Evolutionary conservation across 2,888 invertebrate species (phyloP), one percentile per base, ranked within the genome.

Genomic region (Microchrysa polita): DNA sequence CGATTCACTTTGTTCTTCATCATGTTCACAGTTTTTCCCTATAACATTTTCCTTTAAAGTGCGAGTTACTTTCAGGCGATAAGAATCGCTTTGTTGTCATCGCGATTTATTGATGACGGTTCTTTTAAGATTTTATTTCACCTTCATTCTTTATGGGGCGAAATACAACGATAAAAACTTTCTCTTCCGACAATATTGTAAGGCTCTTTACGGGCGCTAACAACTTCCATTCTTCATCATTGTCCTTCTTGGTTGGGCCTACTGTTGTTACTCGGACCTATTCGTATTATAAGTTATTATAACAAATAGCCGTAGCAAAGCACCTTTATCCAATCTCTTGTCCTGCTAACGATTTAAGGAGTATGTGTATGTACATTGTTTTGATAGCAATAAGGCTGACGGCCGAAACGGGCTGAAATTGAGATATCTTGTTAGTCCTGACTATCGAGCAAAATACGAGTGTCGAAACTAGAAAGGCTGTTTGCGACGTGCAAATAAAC

Each of bases 21-120:
- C 27, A 7, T 34, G 27, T 2, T 34, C 27, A 5, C 42, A 7
- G 42, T 42, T 42, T 42, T 42, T 42, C 42, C 42, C 12, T 7
- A 42, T 7, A 42, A 42, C 7, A 2, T 48, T 12, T 57, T 20
- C 55, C 20, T 59, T 59, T 27, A 23, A 59, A 59, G 23, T 59
- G n/a, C n/a, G 59, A 59, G 22, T 23, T 59, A 59, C 14, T 27
- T 59, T 23, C 23, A 5, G 4, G 27, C 22, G 59, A 59, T 59
- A 59, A 59, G 59, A 23, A n/a, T 23, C 22, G 22, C 59, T 59
- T 59, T 59, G 59, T 59, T 59, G 59, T 59, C 59, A 59, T 59
- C 59, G 59, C 59, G 59, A 59, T 59, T 59, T 59, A 59, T 59
- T 59, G 59, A 59, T 59, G 23, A n/a, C 10, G 59, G 59, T 23